Evolutionary conservation across 2,888 invertebrate genomes (phyloP), one percentile per base, ranked within the genome.

Genomic region (Andrena camellia): DNA sequence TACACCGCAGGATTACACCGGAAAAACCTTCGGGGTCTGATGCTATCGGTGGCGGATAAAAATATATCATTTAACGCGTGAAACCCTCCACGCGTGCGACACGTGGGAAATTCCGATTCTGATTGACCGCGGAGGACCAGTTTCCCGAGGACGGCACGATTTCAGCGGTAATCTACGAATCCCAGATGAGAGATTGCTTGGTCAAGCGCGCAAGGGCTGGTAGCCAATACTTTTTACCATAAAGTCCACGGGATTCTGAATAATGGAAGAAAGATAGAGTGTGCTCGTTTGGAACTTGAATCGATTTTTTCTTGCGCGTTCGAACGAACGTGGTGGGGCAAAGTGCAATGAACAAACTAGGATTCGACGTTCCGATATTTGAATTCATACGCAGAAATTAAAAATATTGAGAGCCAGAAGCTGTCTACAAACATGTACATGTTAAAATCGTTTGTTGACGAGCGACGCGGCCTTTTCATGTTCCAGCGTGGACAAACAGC

Each of bases 41-140:
- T 29, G 66, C 57, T 75, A 84, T 84, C 84, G 79, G 60, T 42
- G 57, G 35, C 83, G 31, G 84, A 84, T 84, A 68, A 76, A 84
- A 73, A 79, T 84, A 78, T 84, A 84, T 84, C 79, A 84, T 84
- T 79, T 84, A 84, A 68, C 75, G 69, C 74, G 78, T 54, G 84
- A 66, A 84, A 73, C 75, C 42, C 59, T 69, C 50, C 48, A 29
- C 69, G 26, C 29, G 52, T 5, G n/a, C 76, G 66, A 66, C 68
- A 80, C 84, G 84, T 84, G 84, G 84, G 84, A 84, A 84, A 83
- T 68, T 73, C 31, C 52, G 68, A 59, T 78, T 68, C 26, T 62
- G 42, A 64, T 48, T 60, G 71, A 67, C 59, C 35, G 20, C 10
- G 60, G 26, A 26, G 50, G 42, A 74, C 26, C 17, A 35, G 52